phyloP scores from a whole-genome alignment of 2,113 vertebrate species.

The Ia io region DNA sequence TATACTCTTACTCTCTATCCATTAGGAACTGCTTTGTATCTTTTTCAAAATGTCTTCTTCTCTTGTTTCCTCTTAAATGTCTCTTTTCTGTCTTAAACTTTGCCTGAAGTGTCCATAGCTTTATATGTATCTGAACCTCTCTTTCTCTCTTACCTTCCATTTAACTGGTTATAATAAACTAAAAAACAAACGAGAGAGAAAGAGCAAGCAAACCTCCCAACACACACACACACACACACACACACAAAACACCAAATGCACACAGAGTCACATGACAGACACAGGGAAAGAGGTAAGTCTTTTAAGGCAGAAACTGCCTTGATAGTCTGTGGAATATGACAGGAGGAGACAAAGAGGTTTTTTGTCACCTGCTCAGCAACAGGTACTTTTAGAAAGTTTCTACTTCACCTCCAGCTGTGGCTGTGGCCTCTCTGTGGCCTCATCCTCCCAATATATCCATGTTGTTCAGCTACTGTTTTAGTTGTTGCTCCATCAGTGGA shows the following conservation, averaged over 20 bases:
- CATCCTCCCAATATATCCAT: neutral
- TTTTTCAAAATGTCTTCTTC: neutral
- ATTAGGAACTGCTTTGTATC: neutral
- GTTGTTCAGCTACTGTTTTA: neutral
- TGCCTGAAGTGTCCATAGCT: neutral
- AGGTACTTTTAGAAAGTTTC: neutral
- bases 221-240: neutral
- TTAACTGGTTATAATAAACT: constrained; percentile 8
- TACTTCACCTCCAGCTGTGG: neutral
- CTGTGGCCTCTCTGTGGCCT: neutral
- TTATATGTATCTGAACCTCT: neutral
- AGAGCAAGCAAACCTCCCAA: neutral
- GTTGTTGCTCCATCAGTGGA: neutral
- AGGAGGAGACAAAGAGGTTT: neutral
- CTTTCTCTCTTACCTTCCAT: neutral
- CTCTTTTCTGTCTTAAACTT: neutral
- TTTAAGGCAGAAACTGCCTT: neutral
- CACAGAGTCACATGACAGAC: neutral
- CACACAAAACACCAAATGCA: neutral
- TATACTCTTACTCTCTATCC: neutral
- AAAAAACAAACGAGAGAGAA: neutral
- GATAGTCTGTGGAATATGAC: neutral
- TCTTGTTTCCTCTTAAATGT: neutral
- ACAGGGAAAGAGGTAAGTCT: neutral
- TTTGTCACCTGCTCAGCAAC: neutral